phyloP scores from a whole-genome alignment of 2,113 vertebrate genomes.

The Theristicus caerulescens region DNA sequence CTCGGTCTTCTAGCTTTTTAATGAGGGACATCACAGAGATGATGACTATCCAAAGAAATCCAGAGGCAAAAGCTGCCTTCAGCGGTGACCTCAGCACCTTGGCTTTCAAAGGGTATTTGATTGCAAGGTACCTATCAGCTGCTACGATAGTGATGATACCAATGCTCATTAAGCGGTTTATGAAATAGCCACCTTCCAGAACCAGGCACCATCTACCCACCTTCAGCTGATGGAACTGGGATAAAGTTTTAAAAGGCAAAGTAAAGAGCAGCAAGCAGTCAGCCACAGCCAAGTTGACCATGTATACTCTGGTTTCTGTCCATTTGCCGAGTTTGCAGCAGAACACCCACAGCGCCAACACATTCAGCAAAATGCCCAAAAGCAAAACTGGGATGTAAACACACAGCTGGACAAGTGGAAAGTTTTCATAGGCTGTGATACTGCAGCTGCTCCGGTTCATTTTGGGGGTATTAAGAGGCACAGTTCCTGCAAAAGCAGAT shows the following conservation, averaged over 20 bases:
- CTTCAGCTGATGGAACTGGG: not conserved
- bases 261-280: slow-evolving; percentile 72
- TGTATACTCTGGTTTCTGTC: slow-evolving; percentile 77
- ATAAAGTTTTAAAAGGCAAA: slow-evolving; percentile 66
- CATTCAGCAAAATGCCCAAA: slow-evolving; percentile 68
- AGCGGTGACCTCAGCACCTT: not conserved
- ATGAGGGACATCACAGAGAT: not conserved
- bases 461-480: not conserved
- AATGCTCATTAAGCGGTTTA: slow-evolving; percentile 68
- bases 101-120: slow-evolving; percentile 66
- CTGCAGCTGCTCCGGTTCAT: slow-evolving; percentile 14
- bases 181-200: slow-evolving; percentile 52
- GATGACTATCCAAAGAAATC: slow-evolving; percentile 59
- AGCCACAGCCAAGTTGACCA: slow-evolving; percentile 72
- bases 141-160: slow-evolving; percentile 49
- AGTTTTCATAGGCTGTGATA: not conserved
- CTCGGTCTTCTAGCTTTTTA: not conserved
- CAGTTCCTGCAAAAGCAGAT: slow-evolving; percentile 28
- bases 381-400: slow-evolving; percentile 14
- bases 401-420: slow-evolving; percentile 27
- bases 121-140: slow-evolving; percentile 58
- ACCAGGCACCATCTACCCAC: not conserved
- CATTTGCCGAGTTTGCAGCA: slow-evolving; percentile 61
- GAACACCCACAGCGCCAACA: slow-evolving; percentile 69
- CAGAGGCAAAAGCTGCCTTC: slow-evolving; percentile 57